Conservation (phyloP, 2,888 invertebrate species). For the Catocala nupta region DNA sequence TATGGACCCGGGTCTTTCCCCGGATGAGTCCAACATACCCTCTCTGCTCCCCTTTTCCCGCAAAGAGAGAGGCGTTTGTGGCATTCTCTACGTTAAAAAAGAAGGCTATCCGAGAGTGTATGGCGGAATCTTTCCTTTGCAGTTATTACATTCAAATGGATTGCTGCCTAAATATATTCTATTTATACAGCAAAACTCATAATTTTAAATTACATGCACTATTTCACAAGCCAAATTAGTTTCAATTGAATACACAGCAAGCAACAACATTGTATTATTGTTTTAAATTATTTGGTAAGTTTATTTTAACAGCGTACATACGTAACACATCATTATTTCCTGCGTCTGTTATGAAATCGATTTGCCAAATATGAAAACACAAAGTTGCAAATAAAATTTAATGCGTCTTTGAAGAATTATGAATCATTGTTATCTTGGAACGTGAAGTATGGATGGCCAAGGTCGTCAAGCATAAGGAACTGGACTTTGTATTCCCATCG, state of each 20-base stretch:
- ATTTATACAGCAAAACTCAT: too few species aligned
- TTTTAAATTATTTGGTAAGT: constrained; percentile 43
- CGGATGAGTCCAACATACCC: too few species aligned
- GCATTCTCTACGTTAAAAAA: too few species aligned
- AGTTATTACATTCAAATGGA: too few species aligned
- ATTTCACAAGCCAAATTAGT: not conserved
- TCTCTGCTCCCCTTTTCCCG: too few species aligned
- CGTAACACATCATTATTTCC: constrained; percentile 48
- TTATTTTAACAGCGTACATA: constrained; percentile 42
- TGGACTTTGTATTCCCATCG: constrained; percentile 47
- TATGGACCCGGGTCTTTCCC: too few species aligned
- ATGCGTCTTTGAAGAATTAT: constrained; percentile 35
- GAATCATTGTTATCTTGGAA: constrained; percentile 36
- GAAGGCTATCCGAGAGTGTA: too few species aligned
- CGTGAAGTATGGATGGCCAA: constrained; percentile 39
- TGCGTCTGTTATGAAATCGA: constrained; percentile 45
- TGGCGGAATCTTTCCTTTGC: too few species aligned
- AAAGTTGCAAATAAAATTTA: constrained; percentile 50
- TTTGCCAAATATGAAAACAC: constrained; percentile 36
- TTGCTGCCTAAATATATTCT: too few species aligned
- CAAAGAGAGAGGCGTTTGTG: too few species aligned
- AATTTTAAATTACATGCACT: not conserved
- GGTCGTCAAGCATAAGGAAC: constrained; percentile 54
- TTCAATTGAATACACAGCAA: not conserved
- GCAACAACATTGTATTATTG: constrained; percentile 42